Conservation (phyloP, 1,140 invertebrate species). For the Lepidurus packardi region DNA sequence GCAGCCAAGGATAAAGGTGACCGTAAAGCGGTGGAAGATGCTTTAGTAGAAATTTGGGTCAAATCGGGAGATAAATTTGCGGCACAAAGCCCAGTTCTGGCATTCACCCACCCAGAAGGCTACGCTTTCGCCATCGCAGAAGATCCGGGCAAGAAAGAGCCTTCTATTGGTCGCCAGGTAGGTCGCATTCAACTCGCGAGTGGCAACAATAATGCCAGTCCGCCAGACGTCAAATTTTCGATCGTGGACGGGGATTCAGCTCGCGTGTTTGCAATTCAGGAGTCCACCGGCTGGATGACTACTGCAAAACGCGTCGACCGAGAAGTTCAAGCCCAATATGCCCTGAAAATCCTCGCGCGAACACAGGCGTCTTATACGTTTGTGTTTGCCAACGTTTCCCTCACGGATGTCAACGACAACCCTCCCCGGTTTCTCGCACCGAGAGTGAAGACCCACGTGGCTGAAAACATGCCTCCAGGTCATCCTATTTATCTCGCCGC, state of each 20-base stretch:
- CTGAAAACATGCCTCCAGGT: conserved; percentile 84
- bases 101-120: conserved; percentile 63
- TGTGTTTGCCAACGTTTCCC: conserved; percentile 67
- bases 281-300: conserved; percentile 67
- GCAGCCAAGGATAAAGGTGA: conserved; percentile 73
- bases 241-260: conserved; percentile 77
- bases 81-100: conserved; percentile 44
- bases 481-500: conserved; percentile 81
- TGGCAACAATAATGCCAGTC: conserved; percentile 39
- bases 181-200: conserved; percentile 62
- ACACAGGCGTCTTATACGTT: conserved; percentile 60
- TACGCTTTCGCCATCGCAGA: conserved; percentile 77
- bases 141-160: conserved; percentile 55
- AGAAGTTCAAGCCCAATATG: conserved; percentile 70
- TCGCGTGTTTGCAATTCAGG: conserved; percentile 72
- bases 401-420: conserved; percentile 91
- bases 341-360: conserved; percentile 67
- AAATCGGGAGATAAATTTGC: conserved; percentile 43
- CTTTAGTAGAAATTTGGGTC: conserved; percentile 72
- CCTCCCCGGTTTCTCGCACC: conserved; percentile 71
- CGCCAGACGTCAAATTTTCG: conserved; percentile 57
- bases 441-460: conserved; percentile 65
- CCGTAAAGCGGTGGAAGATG: conserved; percentile 60
- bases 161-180: conserved; percentile 59
- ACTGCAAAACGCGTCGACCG: conserved; percentile 75